Base-by-base conservation (phyloP, 2,888 invertebrate species). In the Patella ulyssiponensis region DNA sequence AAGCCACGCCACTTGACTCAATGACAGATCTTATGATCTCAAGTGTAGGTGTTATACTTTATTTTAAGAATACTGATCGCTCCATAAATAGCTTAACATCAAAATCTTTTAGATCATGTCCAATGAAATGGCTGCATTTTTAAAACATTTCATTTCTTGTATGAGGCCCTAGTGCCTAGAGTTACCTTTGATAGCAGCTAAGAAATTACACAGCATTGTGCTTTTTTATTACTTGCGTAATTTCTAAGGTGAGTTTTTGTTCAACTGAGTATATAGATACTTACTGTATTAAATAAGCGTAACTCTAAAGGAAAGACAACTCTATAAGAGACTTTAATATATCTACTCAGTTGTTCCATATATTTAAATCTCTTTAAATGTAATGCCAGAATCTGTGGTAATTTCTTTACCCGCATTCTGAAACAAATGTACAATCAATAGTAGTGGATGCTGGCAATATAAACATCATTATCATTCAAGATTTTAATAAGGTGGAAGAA, bases 231-330 rank as follows among this genome's bases (percentile, higher is more conserved):
- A 44, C 44, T 9, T 9, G 44, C 9, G 1, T 9, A 44, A 44
- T 9, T 44, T 44, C 44, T 44, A 9, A 44, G 9, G 0, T 7
- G 0, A 9, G 44, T 7, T 44, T 33, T 9, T 0, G 4, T 44
- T 5, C 7, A 9, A 44, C 1, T 44, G 44, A 44, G 9, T 44
- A 71, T 52, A 1, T 17, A 12, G n/a, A 71, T 73, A 93, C 94
- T 94, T 92, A 98, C 98, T 89, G 98, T 98, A 93, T 99, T 99
- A 92, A 99, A 99, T 82, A 99, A 94, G 87, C 99, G 94, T 89
- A 99, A 93, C 92, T 99, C 99, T 90, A 99, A 93, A 44, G 99
- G 99, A 93, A 99, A 99, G 78, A 99, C 98, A 80, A 99, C 99
- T 88, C 99, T 94, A 93, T 99, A 99, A 53, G 99, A 99, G 81